A percentile compares a stretch with the other conserved stretches of the same genome.
Evolutionary conservation across 1,140 invertebrate species (phyloP).

Genomic region (Drosophila lacertosa): DNA sequence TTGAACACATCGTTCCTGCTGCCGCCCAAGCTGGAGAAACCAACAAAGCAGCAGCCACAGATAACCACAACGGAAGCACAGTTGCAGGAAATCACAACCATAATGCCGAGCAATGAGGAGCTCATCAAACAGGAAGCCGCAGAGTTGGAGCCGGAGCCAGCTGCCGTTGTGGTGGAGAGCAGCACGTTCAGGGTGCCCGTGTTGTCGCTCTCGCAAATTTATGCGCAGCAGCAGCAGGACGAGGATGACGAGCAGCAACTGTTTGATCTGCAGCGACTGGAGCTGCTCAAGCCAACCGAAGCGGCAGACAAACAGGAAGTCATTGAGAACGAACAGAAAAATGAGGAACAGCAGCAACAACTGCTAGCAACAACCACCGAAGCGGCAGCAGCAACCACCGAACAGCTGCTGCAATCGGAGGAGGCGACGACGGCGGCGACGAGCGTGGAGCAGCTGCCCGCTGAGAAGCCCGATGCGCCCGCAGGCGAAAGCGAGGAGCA

Average conservation of each 20-base stretch:
- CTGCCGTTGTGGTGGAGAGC: slow-evolving; percentile 37
- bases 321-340: background rate
- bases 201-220: slow-evolving; percentile 74
- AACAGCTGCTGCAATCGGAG: slow-evolving; percentile 5
- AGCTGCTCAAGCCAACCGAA: slow-evolving; percentile 30
- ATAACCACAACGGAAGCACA: slow-evolving; percentile 6
- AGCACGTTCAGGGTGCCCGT: slow-evolving; percentile 53
- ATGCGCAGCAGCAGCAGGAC: slow-evolving; percentile 74
- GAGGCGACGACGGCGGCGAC: slow-evolving; percentile 12
- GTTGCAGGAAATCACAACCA: slow-evolving; percentile 33
- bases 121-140: slow-evolving; percentile 45
- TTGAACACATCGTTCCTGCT: slow-evolving; percentile 71
- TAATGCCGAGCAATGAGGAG: slow-evolving; percentile 46
- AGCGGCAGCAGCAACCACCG: slow-evolving; percentile 8
- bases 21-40: slow-evolving; percentile 25
- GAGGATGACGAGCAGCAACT: slow-evolving; percentile 61
- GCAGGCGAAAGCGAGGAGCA: slow-evolving; percentile 40
- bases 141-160: background rate
- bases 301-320: slow-evolving; percentile 46
- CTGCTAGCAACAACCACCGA: slow-evolving; percentile 1
- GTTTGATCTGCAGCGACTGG: slow-evolving; percentile 49
- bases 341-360: background rate
- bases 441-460: slow-evolving; percentile 14
- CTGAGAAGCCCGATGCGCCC: slow-evolving; percentile 17
- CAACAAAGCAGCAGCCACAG: slow-evolving; percentile 7